Evolutionary conservation across 1,140 invertebrate species (phyloP).

Genomic region (Eufriesea mexicana): DNA sequence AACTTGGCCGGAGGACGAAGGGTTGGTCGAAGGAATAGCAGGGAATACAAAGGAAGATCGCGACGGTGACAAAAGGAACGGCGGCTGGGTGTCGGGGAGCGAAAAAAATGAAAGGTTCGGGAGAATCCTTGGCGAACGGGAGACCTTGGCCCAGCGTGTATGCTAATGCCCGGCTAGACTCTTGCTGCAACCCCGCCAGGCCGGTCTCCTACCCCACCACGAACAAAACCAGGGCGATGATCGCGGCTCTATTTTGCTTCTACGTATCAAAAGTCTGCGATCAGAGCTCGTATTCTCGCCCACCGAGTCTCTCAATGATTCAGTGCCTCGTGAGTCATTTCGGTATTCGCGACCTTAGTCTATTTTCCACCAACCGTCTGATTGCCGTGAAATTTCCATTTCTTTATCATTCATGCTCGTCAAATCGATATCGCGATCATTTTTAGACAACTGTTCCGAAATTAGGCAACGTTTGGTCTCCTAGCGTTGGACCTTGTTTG

Average conservation of each 20-base stretch:
- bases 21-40: too few species aligned
- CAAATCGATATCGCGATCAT: too few species aligned
- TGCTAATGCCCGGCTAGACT: not conserved
- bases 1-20: too few species aligned
- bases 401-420: too few species aligned
- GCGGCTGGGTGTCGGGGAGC: not conserved
- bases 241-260: not conserved
- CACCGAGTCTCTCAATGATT: too few species aligned
- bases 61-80: not conserved
- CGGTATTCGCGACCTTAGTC: not conserved
- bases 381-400: too few species aligned
- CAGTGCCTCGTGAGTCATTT: not conserved
- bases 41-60: not conserved
- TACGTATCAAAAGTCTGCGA: not conserved
- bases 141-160: slow-evolving; percentile 15
- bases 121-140: not conserved
- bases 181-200: not conserved
- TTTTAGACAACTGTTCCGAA: too few species aligned
- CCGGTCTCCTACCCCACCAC: not conserved
- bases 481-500: too few species aligned
- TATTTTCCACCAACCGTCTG: not conserved
- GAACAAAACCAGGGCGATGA: not conserved
- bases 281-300: not conserved
- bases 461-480: too few species aligned
- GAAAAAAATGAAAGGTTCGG: slow-evolving; percentile 8